phyloP scores from a whole-genome alignment of 2,797 vertebrate species.

The Pseudomugil gertrudae region DNA sequence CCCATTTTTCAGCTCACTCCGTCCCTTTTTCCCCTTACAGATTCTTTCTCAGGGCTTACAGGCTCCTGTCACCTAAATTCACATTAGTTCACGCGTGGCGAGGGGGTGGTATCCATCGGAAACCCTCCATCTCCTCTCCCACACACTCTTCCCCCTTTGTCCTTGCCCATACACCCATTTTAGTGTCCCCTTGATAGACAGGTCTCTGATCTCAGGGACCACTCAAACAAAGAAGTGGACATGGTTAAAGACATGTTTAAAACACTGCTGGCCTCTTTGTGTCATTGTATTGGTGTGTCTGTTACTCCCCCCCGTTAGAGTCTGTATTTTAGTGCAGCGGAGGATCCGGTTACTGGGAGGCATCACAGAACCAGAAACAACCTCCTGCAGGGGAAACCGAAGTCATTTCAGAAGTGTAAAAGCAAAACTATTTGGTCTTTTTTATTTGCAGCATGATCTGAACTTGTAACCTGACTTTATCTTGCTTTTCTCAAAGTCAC shows the following conservation, averaged over 20 bases:
- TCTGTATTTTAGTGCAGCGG: slow-evolving; percentile 25
- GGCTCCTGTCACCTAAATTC: slow-evolving; percentile 74
- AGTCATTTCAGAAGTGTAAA: slow-evolving; percentile 18
- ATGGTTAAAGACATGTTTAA: slow-evolving; percentile 62
- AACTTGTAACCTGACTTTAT: background rate
- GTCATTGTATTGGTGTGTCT: slow-evolving; percentile 53
- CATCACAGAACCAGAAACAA: slow-evolving; percentile 11
- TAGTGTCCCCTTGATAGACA: slow-evolving; percentile 63
- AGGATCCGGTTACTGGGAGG: slow-evolving; percentile 48
- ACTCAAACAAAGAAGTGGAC: slow-evolving; percentile 63
- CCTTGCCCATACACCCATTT: slow-evolving; percentile 35
- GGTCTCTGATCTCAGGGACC: slow-evolving; percentile 51
- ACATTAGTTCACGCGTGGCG: slow-evolving; percentile 79
- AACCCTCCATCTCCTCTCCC: slow-evolving; percentile 49
- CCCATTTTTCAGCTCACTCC: slow-evolving; percentile 77
- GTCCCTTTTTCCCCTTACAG: slow-evolving; percentile 46
- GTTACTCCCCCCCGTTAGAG: slow-evolving; percentile 35
- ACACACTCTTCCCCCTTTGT: slow-evolving; percentile 4
- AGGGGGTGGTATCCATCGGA: slow-evolving; percentile 68
- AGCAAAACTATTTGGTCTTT: background rate
- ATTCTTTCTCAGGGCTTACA: slow-evolving; percentile 74
- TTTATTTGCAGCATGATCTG: background rate
- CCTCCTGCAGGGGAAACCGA: slow-evolving; percentile 23
- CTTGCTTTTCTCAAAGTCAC: background rate
- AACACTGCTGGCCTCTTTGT: slow-evolving; percentile 56